Evolutionary conservation across 2,888 invertebrate species (phyloP), one percentile per base, ranked within the genome.

Genomic region (Muschampia staudingeri): DNA sequence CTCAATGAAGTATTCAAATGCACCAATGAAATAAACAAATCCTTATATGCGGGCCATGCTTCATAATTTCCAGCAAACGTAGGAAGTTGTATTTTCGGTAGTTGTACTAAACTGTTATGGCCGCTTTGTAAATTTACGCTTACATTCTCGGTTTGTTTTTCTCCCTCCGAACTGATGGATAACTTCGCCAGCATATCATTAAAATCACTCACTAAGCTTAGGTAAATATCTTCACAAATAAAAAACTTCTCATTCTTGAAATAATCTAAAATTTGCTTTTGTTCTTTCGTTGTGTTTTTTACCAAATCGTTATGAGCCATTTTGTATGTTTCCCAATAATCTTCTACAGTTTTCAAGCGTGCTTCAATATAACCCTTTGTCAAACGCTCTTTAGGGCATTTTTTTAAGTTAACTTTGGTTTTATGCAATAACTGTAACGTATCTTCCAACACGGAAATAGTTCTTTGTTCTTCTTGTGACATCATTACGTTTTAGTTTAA

Each of bases 21-120:
- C 16, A 84, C 76, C 16, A 84, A 70, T n/a, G 82, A 75, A 25
- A 61, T 69, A 76, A 80, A 84, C 48, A 84, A 48, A 40, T 82
- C 82, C 11, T 69, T 44, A 30, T 16, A 73, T 7, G 73, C 48
- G 34, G 73, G 52, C 73, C 73, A 73, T 25, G 30, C 73, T 73
- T 73, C 73, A 52, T 73, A 73, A n/a, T n/a, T 52, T 0, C 75
- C 75, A n/a, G 37, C 30, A 34, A 75, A 75, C n/a, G 56, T 75
- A 34, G 69, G 82, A 25, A 82, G 80, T 67, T 82, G 69, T 48
- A 87, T 88, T 40, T 76, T 75, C 8, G 87, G 86, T 37, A 88
- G 61, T 37, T 61, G 61, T 25, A 61, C 61, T 61, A 61, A 61
- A n/a, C 0, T 61, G 69, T 69, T 61, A 61, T 61, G 61, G 61